These are phyloP conservation scores for Acanthosepion esculentum DNA, from an alignment of 2,888 invertebrate species.

Conservation along the genomic window DNA sequence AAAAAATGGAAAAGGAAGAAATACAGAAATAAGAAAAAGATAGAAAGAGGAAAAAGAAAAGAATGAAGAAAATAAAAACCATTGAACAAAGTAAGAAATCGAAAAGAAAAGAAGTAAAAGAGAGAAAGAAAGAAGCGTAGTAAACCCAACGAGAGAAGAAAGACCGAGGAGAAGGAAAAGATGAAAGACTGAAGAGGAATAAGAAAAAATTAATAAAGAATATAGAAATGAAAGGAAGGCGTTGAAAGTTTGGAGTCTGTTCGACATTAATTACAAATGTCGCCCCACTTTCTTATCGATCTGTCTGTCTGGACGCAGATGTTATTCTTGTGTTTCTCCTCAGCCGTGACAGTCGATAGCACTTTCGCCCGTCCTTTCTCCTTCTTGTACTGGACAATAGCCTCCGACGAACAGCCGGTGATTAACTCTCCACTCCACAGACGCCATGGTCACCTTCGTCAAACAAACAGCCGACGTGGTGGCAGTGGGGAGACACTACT, in stretches of 20 bases:
- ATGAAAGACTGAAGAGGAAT: not conserved
- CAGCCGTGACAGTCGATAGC: not conserved
- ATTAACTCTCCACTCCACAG: not conserved
- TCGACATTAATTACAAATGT: not conserved
- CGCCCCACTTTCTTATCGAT: not conserved
- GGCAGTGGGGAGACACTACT: not conserved
- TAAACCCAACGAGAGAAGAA: too few relatives aligned
- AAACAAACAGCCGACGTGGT: not conserved
- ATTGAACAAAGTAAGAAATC: not conserved
- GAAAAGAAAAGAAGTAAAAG: not conserved
- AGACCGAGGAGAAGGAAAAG: not conserved
- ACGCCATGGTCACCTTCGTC: constrained; percentile 33
- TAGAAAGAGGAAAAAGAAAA: not conserved
- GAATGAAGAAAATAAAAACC: not conserved
- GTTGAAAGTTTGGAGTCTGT: not conserved
- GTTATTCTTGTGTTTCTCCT: not conserved
- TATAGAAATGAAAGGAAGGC: not conserved
- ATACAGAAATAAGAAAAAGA: not conserved
- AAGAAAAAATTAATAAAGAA: not conserved
- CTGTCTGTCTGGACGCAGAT: not conserved
- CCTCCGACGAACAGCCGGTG: not conserved
- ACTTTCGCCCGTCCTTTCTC: not conserved
- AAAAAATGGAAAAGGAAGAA: not conserved
- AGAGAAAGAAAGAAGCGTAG: not conserved
- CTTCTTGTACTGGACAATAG: not conserved